phyloP scores from a whole-genome alignment of 2,888 invertebrate species.

The Microchrysa polita region DNA sequence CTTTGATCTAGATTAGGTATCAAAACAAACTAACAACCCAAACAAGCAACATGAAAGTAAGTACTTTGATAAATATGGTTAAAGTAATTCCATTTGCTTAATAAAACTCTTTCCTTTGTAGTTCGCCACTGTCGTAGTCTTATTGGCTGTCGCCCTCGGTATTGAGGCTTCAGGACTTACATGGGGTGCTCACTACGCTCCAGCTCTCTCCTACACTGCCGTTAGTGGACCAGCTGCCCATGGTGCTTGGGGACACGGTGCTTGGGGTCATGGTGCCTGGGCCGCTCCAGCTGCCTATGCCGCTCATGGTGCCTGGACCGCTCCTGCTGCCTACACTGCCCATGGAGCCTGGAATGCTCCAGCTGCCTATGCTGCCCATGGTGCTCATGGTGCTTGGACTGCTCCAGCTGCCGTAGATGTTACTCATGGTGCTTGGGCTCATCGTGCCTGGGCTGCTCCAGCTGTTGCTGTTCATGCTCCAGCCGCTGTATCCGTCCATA shows the following conservation, averaged over 20 bases:
- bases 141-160: conserved; percentile 55
- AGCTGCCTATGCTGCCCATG: conserved; percentile 51
- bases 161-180: conserved; percentile 52
- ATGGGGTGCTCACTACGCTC: conserved; percentile 46
- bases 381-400: conserved; percentile 29
- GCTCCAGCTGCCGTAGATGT: conserved; percentile 33
- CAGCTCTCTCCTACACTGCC: conserved; percentile 52
- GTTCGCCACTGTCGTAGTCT: conserved; percentile 58
- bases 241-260: conserved; percentile 49
- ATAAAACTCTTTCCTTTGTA: conserved; percentile 47
- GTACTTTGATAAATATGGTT: background rate
- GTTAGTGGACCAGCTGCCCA: conserved; percentile 54
- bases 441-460: conserved; percentile 17
- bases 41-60: conserved; percentile 39
- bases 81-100: background rate
- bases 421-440: conserved; percentile 51
- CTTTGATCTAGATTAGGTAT: conserved; percentile 1
- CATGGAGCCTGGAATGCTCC: conserved; percentile 53
- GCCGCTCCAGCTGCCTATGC: conserved; percentile 51
- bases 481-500: background rate
- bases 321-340: conserved; percentile 41
- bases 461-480: conserved; percentile 11
- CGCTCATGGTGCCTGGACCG: conserved; percentile 20
- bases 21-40: conserved; percentile 29
- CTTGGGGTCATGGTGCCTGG: conserved; percentile 51